Percentiles rank a stretch among this genome's conserved stretches.
These are phyloP conservation scores for Dryobotodes eremita DNA, from an alignment of 2,888 invertebrate species.

Conservation along the genomic window DNA sequence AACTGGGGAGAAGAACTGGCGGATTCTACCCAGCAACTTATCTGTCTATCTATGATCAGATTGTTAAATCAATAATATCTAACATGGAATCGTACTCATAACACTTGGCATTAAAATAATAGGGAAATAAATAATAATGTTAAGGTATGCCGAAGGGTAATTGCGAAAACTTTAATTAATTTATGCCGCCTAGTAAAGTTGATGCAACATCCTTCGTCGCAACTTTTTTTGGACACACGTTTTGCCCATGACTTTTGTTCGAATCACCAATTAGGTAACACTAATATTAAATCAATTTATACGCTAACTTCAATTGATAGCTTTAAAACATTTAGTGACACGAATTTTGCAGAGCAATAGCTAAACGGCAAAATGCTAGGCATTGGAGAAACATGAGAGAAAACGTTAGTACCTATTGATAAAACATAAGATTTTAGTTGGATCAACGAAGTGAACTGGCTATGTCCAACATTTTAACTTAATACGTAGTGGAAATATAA, in stretches of 20 bases:
- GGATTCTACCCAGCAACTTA: not conserved
- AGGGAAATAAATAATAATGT: slow-evolving; percentile 21
- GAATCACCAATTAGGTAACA: slow-evolving; percentile 2
- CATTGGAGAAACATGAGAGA: not conserved
- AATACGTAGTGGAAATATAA: not conserved
- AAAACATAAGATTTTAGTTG: too few relatives aligned
- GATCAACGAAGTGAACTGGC: not conserved
- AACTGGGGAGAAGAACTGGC: not conserved
- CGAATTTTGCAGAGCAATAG: not conserved
- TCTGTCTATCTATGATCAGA: not conserved
- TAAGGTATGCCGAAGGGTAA: slow-evolving; percentile 34
- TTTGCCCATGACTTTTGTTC: slow-evolving; percentile 20
- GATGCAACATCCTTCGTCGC: slow-evolving; percentile 34
- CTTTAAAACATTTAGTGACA: not conserved
- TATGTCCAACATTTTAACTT: not conserved
- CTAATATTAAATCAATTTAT: not conserved
- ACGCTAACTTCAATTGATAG: not conserved
- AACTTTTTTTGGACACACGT: slow-evolving; percentile 17
- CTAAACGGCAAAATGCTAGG: not conserved
- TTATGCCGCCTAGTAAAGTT: not conserved
- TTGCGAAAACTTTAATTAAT: slow-evolving; percentile 41
- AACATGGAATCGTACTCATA: slow-evolving; percentile 3
- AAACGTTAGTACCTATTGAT: not conserved
- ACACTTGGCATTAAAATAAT: slow-evolving; percentile 20
- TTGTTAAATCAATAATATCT: slow-evolving; percentile 5